phyloP scores from a whole-genome alignment of 2,797 vertebrate genomes.

The Rachycentron canadum region DNA sequence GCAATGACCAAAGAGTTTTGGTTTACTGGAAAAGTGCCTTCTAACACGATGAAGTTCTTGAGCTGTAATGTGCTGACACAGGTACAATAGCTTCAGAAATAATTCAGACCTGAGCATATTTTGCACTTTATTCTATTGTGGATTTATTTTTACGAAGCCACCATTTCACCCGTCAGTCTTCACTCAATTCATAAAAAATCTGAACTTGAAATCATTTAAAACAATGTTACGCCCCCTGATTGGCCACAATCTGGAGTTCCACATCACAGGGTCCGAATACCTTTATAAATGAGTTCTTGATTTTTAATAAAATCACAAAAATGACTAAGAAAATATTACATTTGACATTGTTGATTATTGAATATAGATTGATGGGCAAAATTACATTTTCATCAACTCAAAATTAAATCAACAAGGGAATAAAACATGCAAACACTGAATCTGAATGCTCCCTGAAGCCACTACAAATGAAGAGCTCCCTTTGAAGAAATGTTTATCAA shows the following conservation, averaged over 20 bases:
- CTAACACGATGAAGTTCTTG: neutral
- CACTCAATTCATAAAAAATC: neutral
- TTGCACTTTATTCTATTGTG: neutral
- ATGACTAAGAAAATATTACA: neutral
- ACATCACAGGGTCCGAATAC: neutral
- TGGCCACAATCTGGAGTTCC: too few species aligned
- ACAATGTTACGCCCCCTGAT: neutral
- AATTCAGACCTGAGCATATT: neutral
- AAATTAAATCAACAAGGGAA: neutral
- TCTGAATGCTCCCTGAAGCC: neutral
- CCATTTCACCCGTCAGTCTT: neutral
- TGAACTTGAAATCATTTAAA: neutral
- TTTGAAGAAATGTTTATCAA: neutral
- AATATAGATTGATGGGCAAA: neutral
- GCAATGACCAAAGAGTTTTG: constrained; percentile 37
- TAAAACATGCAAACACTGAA: neutral
- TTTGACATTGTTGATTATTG: neutral
- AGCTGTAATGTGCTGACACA: constrained; percentile 38
- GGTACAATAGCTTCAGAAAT: neutral
- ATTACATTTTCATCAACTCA: neutral
- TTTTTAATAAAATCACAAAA: neutral
- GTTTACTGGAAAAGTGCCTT: constrained; percentile 23
- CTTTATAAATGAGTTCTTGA: neutral
- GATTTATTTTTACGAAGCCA: neutral
- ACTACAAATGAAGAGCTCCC: neutral